Conservation (phyloP, 2,113 vertebrate genomes). For the Anolis carolinensis region DNA sequence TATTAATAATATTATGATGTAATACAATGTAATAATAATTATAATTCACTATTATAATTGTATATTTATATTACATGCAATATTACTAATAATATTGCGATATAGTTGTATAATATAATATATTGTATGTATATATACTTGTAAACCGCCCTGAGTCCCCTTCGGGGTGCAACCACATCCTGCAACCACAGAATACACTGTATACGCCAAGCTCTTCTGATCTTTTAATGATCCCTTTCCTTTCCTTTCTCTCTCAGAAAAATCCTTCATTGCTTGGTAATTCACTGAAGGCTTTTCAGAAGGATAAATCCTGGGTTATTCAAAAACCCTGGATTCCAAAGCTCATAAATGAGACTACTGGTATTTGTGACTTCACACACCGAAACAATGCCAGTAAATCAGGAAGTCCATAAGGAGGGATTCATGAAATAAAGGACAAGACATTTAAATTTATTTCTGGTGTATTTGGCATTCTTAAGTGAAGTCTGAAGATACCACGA, state of each 20-base stretch:
- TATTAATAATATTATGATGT: too few species aligned
- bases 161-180: too few species aligned
- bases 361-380: neutral
- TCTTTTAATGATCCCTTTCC: slow-evolving; percentile 29
- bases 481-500: neutral
- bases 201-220: neutral
- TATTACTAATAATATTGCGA: too few species aligned
- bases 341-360: slow-evolving; percentile 28
- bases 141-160: too few species aligned
- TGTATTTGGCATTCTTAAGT: neutral
- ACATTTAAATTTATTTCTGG: neutral
- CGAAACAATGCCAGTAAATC: slow-evolving; percentile 12
- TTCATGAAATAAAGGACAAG: neutral
- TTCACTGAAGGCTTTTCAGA: slow-evolving; percentile 13
- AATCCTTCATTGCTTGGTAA: neutral
- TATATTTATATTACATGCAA: too few species aligned
- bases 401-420: neutral
- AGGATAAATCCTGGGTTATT: neutral
- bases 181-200: too few species aligned
- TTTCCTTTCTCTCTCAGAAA: neutral
- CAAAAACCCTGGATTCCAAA: slow-evolving; percentile 21
- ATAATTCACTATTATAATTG: too few species aligned
- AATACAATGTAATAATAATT: too few species aligned
- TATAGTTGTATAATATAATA: too few species aligned
- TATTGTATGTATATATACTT: too few species aligned